A percentile compares a stretch with the other conserved stretches of the same genome.
These are phyloP conservation scores for Macaria notata DNA, from an alignment of 2,888 invertebrate species.

Conservation along the genomic window DNA sequence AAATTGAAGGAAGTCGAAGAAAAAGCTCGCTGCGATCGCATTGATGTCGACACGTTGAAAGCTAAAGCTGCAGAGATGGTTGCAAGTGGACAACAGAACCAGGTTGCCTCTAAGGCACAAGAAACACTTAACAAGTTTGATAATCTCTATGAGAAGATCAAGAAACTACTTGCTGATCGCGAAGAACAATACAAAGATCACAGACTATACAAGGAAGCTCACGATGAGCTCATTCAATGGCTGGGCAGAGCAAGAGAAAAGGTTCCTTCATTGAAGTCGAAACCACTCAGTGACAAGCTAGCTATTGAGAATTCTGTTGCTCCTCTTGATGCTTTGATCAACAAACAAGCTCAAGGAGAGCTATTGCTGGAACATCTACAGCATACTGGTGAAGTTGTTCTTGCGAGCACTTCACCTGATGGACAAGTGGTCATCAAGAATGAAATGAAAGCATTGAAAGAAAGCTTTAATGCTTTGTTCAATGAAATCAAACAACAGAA, in stretches of 20 bases:
- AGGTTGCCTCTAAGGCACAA: slow-evolving; percentile 92
- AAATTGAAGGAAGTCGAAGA: slow-evolving; percentile 93
- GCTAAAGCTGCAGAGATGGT: slow-evolving; percentile 93
- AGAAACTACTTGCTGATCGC: slow-evolving; percentile 88
- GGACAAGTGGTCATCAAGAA: slow-evolving; percentile 91
- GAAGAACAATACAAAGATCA: slow-evolving; percentile 95
- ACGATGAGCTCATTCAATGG: slow-evolving; percentile 95
- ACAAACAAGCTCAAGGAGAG: slow-evolving; percentile 95
- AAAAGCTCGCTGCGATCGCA: slow-evolving; percentile 93
- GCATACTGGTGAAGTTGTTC: slow-evolving; percentile 93
- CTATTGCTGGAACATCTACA: slow-evolving; percentile 92
- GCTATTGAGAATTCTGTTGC: slow-evolving; percentile 94
- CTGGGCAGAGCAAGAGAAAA: slow-evolving; percentile 93
- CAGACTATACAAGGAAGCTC: slow-evolving; percentile 93
- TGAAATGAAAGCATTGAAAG: slow-evolving; percentile 92
- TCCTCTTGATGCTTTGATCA: slow-evolving; percentile 92
- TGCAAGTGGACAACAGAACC: slow-evolving; percentile 91
- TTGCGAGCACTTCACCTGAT: slow-evolving; percentile 90
- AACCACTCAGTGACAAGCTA: slow-evolving; percentile 91
- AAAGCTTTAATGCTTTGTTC: slow-evolving; percentile 92
- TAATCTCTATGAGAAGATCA: slow-evolving; percentile 88
- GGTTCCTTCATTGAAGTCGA: slow-evolving; percentile 92
- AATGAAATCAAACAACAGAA: slow-evolving; percentile 93
- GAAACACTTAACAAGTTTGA: slow-evolving; percentile 93
- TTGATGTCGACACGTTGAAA: slow-evolving; percentile 93